A percentile compares a stretch with the other conserved stretches of the same genome.
Evolutionary conservation across 2,113 vertebrate species (phyloP).

Genomic region (Sceloporus undulatus): DNA sequence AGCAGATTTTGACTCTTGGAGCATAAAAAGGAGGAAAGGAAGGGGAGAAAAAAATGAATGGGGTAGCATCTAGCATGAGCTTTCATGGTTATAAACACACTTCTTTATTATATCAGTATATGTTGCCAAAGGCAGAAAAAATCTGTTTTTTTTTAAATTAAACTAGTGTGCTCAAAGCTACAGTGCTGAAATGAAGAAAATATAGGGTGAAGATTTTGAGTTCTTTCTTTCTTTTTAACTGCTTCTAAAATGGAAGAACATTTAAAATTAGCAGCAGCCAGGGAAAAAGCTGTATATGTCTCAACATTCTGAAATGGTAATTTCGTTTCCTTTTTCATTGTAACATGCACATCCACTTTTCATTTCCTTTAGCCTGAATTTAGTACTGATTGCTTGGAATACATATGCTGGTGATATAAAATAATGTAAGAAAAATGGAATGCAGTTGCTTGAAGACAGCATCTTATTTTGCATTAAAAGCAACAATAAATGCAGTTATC

Average conservation of each 20-base stretch:
- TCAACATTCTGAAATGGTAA: constrained; percentile 49
- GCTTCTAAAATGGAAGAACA: constrained; percentile 32
- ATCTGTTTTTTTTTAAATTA: not conserved
- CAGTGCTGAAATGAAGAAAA: not conserved
- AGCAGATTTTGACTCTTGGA: no score
- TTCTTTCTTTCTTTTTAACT: constrained; percentile 22
- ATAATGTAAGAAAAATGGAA: not conserved
- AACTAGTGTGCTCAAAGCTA: not conserved
- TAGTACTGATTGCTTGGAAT: constrained; percentile 46
- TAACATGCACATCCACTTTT: constrained; percentile 38
- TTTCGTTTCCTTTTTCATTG: constrained; percentile 36
- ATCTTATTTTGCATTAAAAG: constrained; percentile 9
- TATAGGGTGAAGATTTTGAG: constrained; percentile 17
- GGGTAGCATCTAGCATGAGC: no score
- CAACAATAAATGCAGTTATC: not conserved
- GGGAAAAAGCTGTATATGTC: constrained; percentile 33
- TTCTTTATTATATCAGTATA: not conserved
- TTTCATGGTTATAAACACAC: no score
- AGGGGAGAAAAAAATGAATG: no score
- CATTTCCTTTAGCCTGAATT: constrained; percentile 39
- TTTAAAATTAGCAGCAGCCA: constrained; percentile 21
- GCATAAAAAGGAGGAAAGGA: no score
- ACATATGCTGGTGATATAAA: constrained; percentile 21
- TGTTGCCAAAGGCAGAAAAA: not conserved
- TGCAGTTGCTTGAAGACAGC: constrained; percentile 31